These are phyloP conservation scores for Bombus waltoni DNA, from an alignment of 1,140 invertebrate genomes.

Conservation along the genomic window DNA sequence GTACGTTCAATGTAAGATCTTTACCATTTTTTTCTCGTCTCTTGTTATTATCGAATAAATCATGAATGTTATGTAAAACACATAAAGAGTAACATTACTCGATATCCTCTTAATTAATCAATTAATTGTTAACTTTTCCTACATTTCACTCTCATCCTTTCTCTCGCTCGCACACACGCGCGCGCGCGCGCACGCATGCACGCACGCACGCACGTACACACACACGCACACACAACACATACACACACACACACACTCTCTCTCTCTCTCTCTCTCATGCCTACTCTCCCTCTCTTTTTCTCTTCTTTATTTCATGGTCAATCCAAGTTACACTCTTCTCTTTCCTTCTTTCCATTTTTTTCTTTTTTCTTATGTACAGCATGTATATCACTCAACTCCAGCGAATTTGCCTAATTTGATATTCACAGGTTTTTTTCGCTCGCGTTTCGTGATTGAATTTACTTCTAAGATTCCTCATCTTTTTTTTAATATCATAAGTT, in stretches of 20 bases:
- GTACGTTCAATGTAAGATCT: conserved; percentile 56
- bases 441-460: conserved; percentile 44
- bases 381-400: conserved; percentile 70
- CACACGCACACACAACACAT: too few species aligned
- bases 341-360: conserved; percentile 39
- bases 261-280: not conserved
- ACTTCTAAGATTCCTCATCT: conserved; percentile 20
- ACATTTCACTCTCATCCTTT: conserved; percentile 59
- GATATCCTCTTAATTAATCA: conserved; percentile 67
- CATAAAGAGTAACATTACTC: conserved; percentile 74
- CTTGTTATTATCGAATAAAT: conserved; percentile 72
- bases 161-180: not conserved
- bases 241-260: not conserved
- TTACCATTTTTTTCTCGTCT: conserved; percentile 50
- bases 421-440: conserved; percentile 60
- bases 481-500: conserved; percentile 50
- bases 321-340: conserved; percentile 68
- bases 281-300: conserved; percentile 37
- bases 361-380: conserved; percentile 59
- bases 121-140: conserved; percentile 70
- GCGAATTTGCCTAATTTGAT: conserved; percentile 66
- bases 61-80: conserved; percentile 75
- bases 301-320: conserved; percentile 61
- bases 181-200: too few species aligned
- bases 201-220: too few species aligned